Conservation (phyloP, 2,797 vertebrate species). For the Tiaroga cobitis region DNA sequence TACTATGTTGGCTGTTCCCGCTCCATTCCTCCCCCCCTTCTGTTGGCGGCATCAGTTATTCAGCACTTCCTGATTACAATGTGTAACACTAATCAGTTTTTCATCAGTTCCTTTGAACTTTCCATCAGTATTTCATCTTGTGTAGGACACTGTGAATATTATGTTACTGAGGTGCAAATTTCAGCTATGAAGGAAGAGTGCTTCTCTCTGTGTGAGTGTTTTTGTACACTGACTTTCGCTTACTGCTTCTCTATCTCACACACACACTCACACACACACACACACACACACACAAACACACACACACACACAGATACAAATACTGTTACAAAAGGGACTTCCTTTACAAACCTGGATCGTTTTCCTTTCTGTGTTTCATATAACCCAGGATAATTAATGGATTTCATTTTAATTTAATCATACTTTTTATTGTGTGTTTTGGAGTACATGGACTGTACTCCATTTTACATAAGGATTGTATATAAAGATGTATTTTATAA, state of each 20-base stretch:
- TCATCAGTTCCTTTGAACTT: background rate
- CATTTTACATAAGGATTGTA: conserved; percentile 41
- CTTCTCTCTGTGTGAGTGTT: conserved; percentile 1
- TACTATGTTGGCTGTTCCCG: conserved; percentile 84
- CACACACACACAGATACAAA: background rate
- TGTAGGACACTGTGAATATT: conserved; percentile 29
- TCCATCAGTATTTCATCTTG: conserved; percentile 13
- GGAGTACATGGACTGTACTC: conserved; percentile 36
- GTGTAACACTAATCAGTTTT: conserved; percentile 66
- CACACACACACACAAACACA: background rate
- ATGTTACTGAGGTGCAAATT: conserved; percentile 18
- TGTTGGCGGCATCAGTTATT: conserved; percentile 76
- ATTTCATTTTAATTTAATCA: background rate
- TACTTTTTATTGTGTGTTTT: conserved; percentile 25
- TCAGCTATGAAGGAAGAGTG: conserved; percentile 1
- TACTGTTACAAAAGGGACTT: background rate
- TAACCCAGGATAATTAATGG: background rate
- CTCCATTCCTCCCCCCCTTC: conserved; percentile 77
- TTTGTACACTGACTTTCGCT: background rate
- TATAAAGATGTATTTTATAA: conserved; percentile 47
- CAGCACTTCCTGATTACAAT: conserved; percentile 80
- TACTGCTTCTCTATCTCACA: background rate
- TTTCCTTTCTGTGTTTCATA: background rate
- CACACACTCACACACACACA: background rate
- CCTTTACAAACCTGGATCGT: conserved; percentile 4